Conservation (phyloP, 2,113 vertebrate species). For the Thalassoma bifasciatum region DNA sequence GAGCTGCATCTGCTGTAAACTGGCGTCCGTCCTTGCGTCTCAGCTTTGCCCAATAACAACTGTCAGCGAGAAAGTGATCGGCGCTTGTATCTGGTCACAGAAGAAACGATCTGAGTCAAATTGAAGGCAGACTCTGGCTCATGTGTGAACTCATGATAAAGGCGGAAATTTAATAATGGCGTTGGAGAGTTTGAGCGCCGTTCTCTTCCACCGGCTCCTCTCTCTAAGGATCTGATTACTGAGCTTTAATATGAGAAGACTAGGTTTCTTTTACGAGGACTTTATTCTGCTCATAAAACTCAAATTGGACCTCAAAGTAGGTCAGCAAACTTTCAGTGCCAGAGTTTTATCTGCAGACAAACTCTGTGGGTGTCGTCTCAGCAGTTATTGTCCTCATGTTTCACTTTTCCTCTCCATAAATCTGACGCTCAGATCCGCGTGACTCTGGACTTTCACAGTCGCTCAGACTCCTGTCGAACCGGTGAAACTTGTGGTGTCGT, state of each 20-base stretch:
- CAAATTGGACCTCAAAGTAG: background rate
- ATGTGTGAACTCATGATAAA: background rate
- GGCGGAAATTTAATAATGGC: background rate
- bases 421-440: background rate
- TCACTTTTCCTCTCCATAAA: slow-evolving; percentile 8
- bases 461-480: too few species aligned
- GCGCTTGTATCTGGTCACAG: slow-evolving; percentile 6
- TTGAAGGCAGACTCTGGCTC: background rate
- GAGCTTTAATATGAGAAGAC: background rate
- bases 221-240: background rate
- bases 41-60: slow-evolving; percentile 5
- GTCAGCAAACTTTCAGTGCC: background rate
- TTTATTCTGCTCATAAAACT: slow-evolving; percentile 5
- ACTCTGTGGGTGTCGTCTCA: background rate
- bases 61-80: slow-evolving; percentile 2
- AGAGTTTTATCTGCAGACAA: too few species aligned
- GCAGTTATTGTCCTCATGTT: slow-evolving; percentile 8
- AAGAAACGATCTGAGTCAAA: slow-evolving; percentile 1
- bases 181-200: background rate
- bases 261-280: background rate
- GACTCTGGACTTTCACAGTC: too few species aligned
- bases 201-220: background rate
- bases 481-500: too few species aligned
- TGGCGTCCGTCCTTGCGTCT: slow-evolving; percentile 8
- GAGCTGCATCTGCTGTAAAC: slow-evolving; percentile 33